A percentile compares a stretch with the other conserved stretches of the same genome.
Conservation (phyloP, 2,797 vertebrate species). For the Caiman crocodilus region DNA sequence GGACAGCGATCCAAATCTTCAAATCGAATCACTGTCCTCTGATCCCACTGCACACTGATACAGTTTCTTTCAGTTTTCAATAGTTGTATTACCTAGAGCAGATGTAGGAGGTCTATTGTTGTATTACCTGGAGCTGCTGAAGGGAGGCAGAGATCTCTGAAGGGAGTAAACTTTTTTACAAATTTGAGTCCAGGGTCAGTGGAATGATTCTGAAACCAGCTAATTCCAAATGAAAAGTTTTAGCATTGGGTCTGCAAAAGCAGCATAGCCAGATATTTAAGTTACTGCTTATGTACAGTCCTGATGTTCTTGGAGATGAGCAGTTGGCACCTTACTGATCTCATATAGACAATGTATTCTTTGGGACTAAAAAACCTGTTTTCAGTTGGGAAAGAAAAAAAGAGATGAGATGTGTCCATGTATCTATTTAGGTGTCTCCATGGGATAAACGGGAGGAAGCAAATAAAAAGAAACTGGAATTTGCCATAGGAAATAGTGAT, state of each 20-base stretch:
- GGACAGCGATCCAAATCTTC: too few species aligned
- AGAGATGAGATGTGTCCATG: neutral
- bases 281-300: neutral
- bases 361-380: neutral
- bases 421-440: slow-evolving; percentile 89
- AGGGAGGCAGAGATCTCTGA: neutral
- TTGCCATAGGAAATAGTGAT: slow-evolving; percentile 93
- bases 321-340: too few species aligned
- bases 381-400: neutral
- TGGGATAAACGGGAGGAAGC: slow-evolving; percentile 98
- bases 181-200: neutral
- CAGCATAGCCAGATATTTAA: neutral
- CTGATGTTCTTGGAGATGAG: neutral
- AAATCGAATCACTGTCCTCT: too few species aligned
- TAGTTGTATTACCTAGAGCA: neutral
- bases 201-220: neutral
- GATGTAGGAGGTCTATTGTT: neutral
- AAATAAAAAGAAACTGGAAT: slow-evolving; percentile 92
- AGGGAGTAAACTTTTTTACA: neutral
- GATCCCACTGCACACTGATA: neutral
- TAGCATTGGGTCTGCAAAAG: neutral
- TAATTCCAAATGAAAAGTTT: neutral
- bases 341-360: too few species aligned
- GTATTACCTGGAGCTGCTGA: too few species aligned
- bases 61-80: neutral